Conservation (phyloP, 2,797 vertebrate genomes). For the Acanthurus tractus region DNA sequence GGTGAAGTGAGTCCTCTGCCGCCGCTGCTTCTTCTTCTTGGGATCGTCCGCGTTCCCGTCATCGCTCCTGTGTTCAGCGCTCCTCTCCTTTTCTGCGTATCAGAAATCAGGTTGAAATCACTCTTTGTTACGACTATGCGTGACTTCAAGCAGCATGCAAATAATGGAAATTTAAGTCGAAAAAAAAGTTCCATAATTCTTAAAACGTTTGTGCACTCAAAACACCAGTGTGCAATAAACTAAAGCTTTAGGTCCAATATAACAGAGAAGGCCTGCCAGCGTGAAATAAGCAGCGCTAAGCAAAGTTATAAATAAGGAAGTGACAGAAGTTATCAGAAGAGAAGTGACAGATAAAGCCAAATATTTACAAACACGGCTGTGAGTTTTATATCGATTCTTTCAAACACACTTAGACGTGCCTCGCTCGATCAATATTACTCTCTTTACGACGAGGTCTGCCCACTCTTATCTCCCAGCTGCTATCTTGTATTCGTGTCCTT, state of each 20-base stretch:
- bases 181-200: neutral
- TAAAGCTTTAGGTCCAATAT: neutral
- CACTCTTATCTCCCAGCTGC: slow-evolving; percentile 56
- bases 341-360: slow-evolving; percentile 33
- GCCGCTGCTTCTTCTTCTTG: slow-evolving; percentile 94
- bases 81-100: slow-evolving; percentile 91
- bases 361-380: slow-evolving; percentile 50
- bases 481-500: slow-evolving; percentile 53
- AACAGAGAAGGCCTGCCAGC: neutral
- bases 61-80: slow-evolving; percentile 90
- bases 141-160: neutral
- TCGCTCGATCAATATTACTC: slow-evolving; percentile 37
- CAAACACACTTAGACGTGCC: slow-evolving; percentile 18
- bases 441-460: slow-evolving; percentile 49
- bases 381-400: slow-evolving; percentile 31
- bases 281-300: slow-evolving; percentile 22
- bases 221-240: neutral
- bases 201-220: neutral
- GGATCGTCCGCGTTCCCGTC: slow-evolving; percentile 92
- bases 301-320: neutral
- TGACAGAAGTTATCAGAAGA: neutral
- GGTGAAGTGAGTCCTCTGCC: slow-evolving; percentile 96
- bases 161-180: neutral
- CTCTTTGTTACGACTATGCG: neutral
- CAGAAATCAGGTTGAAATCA: neutral